Evolutionary conservation across 2,797 vertebrate genomes (phyloP), one percentile per base, ranked within the genome.

Genomic region (Peromyscus nudipes): DNA sequence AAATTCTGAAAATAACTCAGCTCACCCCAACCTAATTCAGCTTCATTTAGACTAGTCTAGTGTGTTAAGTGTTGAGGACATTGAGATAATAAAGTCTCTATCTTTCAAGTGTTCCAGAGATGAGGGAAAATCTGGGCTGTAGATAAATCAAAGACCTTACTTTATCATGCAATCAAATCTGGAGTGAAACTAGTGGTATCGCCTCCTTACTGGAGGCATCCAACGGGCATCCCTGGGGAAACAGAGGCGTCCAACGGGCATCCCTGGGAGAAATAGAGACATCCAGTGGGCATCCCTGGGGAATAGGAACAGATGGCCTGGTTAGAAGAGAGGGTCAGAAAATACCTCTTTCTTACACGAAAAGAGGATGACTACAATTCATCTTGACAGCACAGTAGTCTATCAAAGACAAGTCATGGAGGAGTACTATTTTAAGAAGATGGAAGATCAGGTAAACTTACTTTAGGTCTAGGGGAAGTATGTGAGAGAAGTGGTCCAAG

Each of bases 51-150:
- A 76, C 13, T 73, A 92, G 84, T 82, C 29, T 49, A 89, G 91
- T 75, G 34, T 95, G 25, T 83, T 91, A 73, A 65, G 14, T 90
- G 27, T 71, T 93, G 81, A 85, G 23, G 62, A 71, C 46, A 94
- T 27, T 92, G 31, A 89, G 29, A 94, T 69, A 60, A 92, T 79
- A 91, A 92, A 4, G 21, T 76, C 55, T 96, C 14, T 95, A 23
- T 92, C 80, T 97, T 93, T 60, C 82, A 79, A 85, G 64, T 79
- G 67, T 46, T 93, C 60, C 25, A 16, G 40, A 96, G 69, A 95
- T 43, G 69, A 92, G 43, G 43, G 65, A 93, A 85, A 52, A 85
- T 67, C 43, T n/a, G 43, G 31, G 21, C 19, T 67, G 31, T 49
- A 52, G 62, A 94, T 49, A 84, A 91, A 89, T 11, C 76, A 77